Conservation (phyloP, 2,113 vertebrate genomes). For the Pithys albifrons region DNA sequence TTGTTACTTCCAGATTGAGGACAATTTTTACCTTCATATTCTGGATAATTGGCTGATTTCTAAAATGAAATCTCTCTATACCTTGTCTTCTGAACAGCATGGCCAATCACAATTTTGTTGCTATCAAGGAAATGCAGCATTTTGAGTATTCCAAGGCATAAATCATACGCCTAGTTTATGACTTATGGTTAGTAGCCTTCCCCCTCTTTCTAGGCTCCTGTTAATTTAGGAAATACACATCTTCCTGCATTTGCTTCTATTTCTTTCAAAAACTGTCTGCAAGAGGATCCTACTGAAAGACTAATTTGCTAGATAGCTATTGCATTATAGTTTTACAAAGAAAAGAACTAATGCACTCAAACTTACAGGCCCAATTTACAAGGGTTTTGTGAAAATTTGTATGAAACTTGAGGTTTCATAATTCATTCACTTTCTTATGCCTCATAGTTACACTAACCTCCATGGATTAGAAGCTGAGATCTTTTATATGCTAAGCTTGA, state of each 20-base stretch:
- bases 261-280: conserved; percentile 17
- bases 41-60: conserved; percentile 52
- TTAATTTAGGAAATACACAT: conserved; percentile 57
- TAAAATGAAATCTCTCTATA: conserved; percentile 36
- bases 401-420: conserved; percentile 4
- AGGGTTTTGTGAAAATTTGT: conserved; percentile 20
- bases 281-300: conserved; percentile 34
- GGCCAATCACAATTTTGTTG: conserved; percentile 35
- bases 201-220: conserved; percentile 35
- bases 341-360: conserved; percentile 53
- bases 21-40: conserved; percentile 40
- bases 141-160: conserved; percentile 61
- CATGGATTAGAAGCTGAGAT: not conserved
- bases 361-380: not conserved
- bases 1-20: conserved; percentile 41
- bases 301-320: conserved; percentile 28
- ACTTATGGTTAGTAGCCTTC: conserved; percentile 51
- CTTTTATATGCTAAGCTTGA: conserved; percentile 1
- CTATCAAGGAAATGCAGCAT: conserved; percentile 58
- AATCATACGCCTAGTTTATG: conserved; percentile 65
- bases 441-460: conserved; percentile 20
- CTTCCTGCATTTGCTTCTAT: conserved; percentile 46
- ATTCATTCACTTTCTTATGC: conserved; percentile 26
- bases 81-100: conserved; percentile 50
- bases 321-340: conserved; percentile 26